phyloP scores from a whole-genome alignment of 1,140 invertebrate genomes.

The Physella acuta region DNA sequence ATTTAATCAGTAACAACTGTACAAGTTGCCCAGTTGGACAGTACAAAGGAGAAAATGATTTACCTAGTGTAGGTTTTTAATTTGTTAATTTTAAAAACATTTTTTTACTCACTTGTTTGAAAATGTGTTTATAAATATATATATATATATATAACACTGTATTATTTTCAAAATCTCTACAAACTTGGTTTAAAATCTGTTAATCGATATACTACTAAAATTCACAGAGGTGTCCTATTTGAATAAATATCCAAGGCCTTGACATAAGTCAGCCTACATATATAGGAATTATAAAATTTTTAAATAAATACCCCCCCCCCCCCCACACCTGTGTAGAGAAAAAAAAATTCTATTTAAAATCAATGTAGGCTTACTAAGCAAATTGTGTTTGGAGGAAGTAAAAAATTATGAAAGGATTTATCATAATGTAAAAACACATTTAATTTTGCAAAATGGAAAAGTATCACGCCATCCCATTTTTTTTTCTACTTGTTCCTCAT shows the following conservation, averaged over 20 bases:
- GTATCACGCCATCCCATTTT: background rate
- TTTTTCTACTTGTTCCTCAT: background rate
- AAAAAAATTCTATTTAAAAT: no score
- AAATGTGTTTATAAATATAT: no score
- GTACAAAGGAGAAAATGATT: background rate
- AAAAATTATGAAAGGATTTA: background rate
- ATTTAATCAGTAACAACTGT: background rate
- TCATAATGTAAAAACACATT: background rate
- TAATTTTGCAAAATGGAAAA: background rate
- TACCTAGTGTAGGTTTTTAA: background rate
- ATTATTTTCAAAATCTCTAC: no score
- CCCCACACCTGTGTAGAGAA: no score
- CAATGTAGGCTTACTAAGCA: background rate
- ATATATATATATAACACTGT: no score
- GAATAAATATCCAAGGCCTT: no score
- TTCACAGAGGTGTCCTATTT: no score
- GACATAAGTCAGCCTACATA: no score
- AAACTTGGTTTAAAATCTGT: no score
- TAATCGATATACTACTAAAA: no score
- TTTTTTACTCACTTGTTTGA: constrained; percentile 1
- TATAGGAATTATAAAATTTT: no score
- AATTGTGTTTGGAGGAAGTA: background rate
- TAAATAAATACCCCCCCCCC: no score
- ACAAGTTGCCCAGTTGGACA: constrained; percentile 7
- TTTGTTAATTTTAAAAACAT: background rate